phyloP scores from a whole-genome alignment of 2,888 invertebrate genomes.

The Rotaria sp. region DNA sequence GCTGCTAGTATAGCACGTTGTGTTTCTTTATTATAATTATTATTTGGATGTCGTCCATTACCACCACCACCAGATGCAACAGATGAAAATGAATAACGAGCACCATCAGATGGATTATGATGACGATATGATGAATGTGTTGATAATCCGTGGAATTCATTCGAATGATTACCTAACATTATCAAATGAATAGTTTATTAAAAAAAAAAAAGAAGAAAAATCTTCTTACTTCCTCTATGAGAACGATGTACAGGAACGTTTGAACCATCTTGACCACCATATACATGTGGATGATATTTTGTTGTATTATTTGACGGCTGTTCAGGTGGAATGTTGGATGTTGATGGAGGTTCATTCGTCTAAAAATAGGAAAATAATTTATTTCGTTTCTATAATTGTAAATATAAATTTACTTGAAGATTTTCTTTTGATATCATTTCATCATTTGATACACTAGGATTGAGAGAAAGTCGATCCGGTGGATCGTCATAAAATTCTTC shows the following conservation, averaged over 20 bases:
- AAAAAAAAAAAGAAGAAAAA: not conserved
- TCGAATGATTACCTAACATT: not conserved
- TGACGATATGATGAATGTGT: not conserved
- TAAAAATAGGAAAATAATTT: not conserved
- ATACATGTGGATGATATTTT: not conserved
- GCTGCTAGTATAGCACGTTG: slow-evolving; percentile 11
- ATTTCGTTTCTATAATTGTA: not conserved
- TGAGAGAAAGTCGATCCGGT: not conserved
- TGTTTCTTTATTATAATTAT: slow-evolving; percentile 8
- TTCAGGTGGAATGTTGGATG: not conserved
- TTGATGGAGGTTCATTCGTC: not conserved
- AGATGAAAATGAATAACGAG: not conserved
- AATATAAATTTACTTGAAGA: not conserved
- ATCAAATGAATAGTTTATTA: not conserved
- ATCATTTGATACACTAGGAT: not conserved
- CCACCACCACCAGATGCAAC: not conserved
- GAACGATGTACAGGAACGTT: not conserved
- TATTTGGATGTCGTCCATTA: not conserved
- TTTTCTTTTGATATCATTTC: not conserved
- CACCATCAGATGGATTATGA: not conserved
- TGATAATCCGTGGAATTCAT: not conserved
- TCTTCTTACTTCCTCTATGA: not conserved
- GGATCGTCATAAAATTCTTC: slow-evolving; percentile 21
- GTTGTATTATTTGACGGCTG: not conserved
- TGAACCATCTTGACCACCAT: not conserved